Evolutionary conservation across 23 tunicate genomes (phyloP).

Genomic region (Diplosoma virens): DNA sequence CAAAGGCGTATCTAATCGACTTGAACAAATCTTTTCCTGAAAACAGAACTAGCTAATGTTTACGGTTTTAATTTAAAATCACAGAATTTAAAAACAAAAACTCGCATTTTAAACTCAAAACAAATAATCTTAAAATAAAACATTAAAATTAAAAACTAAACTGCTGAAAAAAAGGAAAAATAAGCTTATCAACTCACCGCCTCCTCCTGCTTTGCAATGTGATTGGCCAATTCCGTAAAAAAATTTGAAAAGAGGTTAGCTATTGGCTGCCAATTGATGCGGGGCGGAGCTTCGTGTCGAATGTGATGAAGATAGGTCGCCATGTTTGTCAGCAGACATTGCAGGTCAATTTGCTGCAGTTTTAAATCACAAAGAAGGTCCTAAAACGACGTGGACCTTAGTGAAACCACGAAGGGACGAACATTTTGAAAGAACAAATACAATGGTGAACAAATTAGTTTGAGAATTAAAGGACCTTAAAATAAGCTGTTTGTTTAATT

Average conservation of each 20-base stretch:
- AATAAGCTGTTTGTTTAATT: too few relatives aligned
- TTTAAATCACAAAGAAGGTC: conserved; percentile 38
- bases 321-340: conserved; percentile 37
- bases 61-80: too few relatives aligned
- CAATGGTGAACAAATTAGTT: too few relatives aligned
- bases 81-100: too few relatives aligned
- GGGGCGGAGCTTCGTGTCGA: conserved; percentile 1
- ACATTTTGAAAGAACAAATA: too few relatives aligned
- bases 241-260: conserved; percentile 10
- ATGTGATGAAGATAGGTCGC: conserved; percentile 36
- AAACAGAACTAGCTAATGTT: too few relatives aligned
- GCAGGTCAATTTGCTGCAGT: not conserved
- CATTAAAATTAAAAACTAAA: not conserved
- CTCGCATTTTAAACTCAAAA: too few relatives aligned
- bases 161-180: not conserved
- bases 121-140: not conserved
- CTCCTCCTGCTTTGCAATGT: conserved; percentile 1
- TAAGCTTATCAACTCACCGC: not conserved
- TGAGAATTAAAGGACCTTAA: too few relatives aligned
- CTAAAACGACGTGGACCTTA: too few relatives aligned
- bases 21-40: too few relatives aligned
- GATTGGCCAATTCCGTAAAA: conserved; percentile 9
- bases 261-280: conserved; percentile 18
- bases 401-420: too few relatives aligned
- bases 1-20: too few relatives aligned